Conservation (phyloP, 2,888 invertebrate species). For the Urechis unicinctus region DNA sequence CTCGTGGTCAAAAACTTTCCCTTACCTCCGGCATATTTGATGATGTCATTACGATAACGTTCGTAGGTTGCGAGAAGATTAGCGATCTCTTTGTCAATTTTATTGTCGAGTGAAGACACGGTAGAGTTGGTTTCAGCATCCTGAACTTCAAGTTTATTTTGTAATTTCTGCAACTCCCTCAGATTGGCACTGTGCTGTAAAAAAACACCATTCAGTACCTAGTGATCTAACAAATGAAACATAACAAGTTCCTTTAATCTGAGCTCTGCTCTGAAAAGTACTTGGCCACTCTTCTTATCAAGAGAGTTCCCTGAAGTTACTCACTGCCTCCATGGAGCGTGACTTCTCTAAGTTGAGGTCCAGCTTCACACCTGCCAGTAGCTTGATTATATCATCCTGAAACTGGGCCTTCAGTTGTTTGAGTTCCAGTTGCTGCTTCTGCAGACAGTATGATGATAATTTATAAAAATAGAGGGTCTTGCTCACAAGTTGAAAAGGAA, state of each 20-base stretch:
- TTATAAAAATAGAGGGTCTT: not conserved
- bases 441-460: conserved; percentile 5
- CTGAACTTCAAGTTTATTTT: conserved; percentile 38
- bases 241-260: too few species aligned
- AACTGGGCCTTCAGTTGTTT: conserved; percentile 31
- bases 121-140: conserved; percentile 12
- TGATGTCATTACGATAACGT: conserved; percentile 43
- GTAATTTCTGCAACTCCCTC: conserved; percentile 25
- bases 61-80: conserved; percentile 43
- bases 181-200: conserved; percentile 42
- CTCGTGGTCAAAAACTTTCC: too few species aligned
- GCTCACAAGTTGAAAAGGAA: not conserved
- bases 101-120: conserved; percentile 29
- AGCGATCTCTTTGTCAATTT: conserved; percentile 45
- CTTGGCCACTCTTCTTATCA: too few species aligned
- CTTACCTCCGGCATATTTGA: conserved; percentile 42
- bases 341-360: conserved; percentile 48
- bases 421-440: conserved; percentile 40
- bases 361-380: conserved; percentile 38
- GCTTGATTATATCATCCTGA: conserved; percentile 40
- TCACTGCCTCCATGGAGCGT: conserved; percentile 44
- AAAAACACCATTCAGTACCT: too few species aligned
- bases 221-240: too few species aligned
- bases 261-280: too few species aligned
- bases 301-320: too few species aligned